Evolutionary conservation across 1,140 invertebrate genomes (phyloP).

Genomic region (Drosophila leontia): DNA sequence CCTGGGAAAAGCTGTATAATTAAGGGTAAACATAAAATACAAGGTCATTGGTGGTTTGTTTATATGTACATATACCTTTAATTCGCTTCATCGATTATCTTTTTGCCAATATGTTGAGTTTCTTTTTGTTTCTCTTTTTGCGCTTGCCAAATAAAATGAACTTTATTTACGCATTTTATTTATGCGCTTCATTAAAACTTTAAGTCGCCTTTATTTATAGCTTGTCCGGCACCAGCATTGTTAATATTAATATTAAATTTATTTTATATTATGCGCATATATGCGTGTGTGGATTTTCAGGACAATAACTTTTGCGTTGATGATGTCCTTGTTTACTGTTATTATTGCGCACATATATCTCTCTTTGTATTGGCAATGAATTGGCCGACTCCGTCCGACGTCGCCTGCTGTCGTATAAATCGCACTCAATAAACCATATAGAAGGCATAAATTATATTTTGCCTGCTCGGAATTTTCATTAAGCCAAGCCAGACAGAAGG

Average conservation of each 20-base stretch:
- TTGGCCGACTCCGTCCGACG: conserved; percentile 54
- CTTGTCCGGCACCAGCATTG: conserved; percentile 33
- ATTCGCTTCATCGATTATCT: conserved; percentile 16
- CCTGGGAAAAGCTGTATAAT: not conserved
- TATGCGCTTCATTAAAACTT: conserved; percentile 81
- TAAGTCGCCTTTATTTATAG: conserved; percentile 75
- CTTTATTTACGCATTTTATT: conserved; percentile 78
- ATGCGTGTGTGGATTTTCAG: conserved; percentile 25
- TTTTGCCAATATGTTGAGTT: conserved; percentile 13
- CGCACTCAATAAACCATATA: conserved; percentile 82
- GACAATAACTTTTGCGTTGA: conserved; percentile 45
- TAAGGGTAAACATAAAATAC: not conserved
- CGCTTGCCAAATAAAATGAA: conserved; percentile 67
- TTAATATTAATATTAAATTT: conserved; percentile 78
- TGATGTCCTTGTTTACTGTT: conserved; percentile 51
- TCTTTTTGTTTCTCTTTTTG: conserved; percentile 1
- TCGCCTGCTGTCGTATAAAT: conserved; percentile 76
- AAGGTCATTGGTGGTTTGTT: conserved; percentile 1
- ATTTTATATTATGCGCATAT: conserved; percentile 50
- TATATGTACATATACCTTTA: conserved; percentile 3
- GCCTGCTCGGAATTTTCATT: conserved; percentile 68
- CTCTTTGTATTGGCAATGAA: conserved; percentile 62
- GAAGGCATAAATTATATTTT: conserved; percentile 81
- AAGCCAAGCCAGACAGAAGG: conserved; percentile 44
- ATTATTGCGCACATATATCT: conserved; percentile 49